Percentiles rank a stretch among this genome's conserved stretches.
Conservation (phyloP, 2,113 vertebrate species). For the Brachyistius frenatus region DNA sequence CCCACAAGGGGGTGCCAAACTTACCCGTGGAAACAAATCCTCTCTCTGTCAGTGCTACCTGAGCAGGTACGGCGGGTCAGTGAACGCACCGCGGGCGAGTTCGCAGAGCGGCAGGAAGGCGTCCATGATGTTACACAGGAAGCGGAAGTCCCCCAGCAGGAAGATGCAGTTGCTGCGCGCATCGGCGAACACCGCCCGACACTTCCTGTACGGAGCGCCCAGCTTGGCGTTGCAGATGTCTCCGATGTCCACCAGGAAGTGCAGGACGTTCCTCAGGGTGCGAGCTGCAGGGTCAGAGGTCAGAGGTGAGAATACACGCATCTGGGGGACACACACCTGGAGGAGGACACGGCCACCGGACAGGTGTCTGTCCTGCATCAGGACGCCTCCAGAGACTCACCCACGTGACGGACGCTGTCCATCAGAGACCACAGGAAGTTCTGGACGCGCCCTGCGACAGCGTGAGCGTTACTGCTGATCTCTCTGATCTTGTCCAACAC, state of each 20-base stretch:
- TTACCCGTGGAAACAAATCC: too few relatives aligned
- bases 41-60: too few relatives aligned
- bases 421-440: slow-evolving; percentile 85
- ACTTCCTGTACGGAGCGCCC: slow-evolving; percentile 86
- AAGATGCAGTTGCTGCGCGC: slow-evolving; percentile 82
- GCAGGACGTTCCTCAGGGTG: slow-evolving; percentile 84
- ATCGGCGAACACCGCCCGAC: slow-evolving; percentile 76
- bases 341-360: too few relatives aligned
- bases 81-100: slow-evolving; percentile 76
- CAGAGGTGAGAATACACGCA: neutral
- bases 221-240: slow-evolving; percentile 87
- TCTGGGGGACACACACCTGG: too few relatives aligned
- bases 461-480: slow-evolving; percentile 84
- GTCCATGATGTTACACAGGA: slow-evolving; percentile 85
- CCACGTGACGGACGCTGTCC: slow-evolving; percentile 84
- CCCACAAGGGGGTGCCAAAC: too few relatives aligned
- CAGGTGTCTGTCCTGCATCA: too few relatives aligned
- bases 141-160: slow-evolving; percentile 74
- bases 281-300: slow-evolving; percentile 80
- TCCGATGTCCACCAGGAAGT: slow-evolving; percentile 85
- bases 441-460: slow-evolving; percentile 80
- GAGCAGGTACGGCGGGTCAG: neutral
- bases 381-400: slow-evolving; percentile 68
- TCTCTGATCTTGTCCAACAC: slow-evolving; percentile 83
- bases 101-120: slow-evolving; percentile 86